Conservation (phyloP, 64 coral and sea anemone genomes). For the Orbicella faveolata region DNA sequence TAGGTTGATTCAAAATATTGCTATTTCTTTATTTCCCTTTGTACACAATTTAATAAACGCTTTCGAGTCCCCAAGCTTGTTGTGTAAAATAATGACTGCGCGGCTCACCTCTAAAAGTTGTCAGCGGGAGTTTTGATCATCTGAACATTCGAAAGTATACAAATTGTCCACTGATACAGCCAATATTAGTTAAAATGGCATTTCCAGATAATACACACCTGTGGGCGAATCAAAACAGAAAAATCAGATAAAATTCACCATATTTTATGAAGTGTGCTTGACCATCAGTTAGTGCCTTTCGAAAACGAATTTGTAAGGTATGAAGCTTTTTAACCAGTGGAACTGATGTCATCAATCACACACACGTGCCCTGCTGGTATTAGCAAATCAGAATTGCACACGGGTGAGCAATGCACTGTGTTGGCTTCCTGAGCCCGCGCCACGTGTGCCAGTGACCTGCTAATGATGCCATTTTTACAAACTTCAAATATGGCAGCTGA, state of each 20-base stretch:
- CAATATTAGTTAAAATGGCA: too few species aligned
- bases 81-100: neutral
- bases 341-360: neutral
- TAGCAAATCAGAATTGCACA: constrained; percentile 47
- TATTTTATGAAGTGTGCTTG: neutral
- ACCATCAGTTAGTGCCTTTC: neutral
- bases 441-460: constrained; percentile 15
- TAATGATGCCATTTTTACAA: constrained; percentile 20
- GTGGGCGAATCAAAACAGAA: neutral
- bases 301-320: neutral
- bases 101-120: neutral
- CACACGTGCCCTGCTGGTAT: constrained; percentile 27
- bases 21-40: too few species aligned
- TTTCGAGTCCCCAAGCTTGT: too few species aligned
- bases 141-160: neutral
- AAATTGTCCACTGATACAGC: too few species aligned
- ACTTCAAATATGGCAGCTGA: neutral
- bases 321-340: constrained; percentile 3
- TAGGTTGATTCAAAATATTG: too few species aligned
- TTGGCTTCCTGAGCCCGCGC: neutral
- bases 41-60: too few species aligned
- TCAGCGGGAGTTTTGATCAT: neutral
- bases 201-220: neutral
- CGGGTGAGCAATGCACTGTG: neutral
- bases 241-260: neutral